Evolutionary conservation across 2,888 invertebrate species (phyloP).

Genomic region (Rutpela maculata): DNA sequence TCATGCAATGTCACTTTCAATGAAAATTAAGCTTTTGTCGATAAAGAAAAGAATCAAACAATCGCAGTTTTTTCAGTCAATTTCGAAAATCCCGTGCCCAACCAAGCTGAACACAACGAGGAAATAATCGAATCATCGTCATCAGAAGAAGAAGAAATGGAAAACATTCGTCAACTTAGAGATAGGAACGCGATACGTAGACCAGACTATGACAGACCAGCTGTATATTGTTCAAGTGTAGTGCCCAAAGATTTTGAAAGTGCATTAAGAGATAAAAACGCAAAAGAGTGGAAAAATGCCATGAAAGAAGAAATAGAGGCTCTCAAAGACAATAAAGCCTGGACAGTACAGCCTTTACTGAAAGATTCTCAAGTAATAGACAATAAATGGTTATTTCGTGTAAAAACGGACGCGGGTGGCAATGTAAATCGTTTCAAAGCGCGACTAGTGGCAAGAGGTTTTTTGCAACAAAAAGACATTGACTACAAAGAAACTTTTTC

Average conservation of each 20-base stretch:
- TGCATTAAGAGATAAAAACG: not conserved
- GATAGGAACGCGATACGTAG: not conserved
- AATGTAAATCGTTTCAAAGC: slow-evolving; percentile 53
- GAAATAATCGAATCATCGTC: not conserved
- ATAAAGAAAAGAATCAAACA: not conserved
- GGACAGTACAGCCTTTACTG: not conserved
- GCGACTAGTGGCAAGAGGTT: slow-evolving; percentile 61
- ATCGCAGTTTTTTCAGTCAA: not conserved
- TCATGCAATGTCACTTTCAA: slow-evolving; percentile 28
- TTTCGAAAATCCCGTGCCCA: not conserved
- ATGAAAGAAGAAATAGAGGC: slow-evolving; percentile 43
- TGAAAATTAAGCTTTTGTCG: slow-evolving; percentile 7
- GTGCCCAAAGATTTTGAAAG: not conserved
- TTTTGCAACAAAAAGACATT: slow-evolving; percentile 36
- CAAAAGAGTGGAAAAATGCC: slow-evolving; percentile 54
- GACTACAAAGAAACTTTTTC: slow-evolving; percentile 16
- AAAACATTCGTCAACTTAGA: not conserved
- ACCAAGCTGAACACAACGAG: not conserved
- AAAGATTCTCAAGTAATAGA: slow-evolving; percentile 44
- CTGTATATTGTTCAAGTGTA: not conserved
- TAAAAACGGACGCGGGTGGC: slow-evolving; percentile 61
- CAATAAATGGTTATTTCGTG: slow-evolving; percentile 60
- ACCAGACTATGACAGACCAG: not conserved
- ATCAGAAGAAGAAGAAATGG: not conserved
- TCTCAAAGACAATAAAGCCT: slow-evolving; percentile 17